Conservation (phyloP, 2,113 vertebrate genomes). For the Anolis carolinensis region DNA sequence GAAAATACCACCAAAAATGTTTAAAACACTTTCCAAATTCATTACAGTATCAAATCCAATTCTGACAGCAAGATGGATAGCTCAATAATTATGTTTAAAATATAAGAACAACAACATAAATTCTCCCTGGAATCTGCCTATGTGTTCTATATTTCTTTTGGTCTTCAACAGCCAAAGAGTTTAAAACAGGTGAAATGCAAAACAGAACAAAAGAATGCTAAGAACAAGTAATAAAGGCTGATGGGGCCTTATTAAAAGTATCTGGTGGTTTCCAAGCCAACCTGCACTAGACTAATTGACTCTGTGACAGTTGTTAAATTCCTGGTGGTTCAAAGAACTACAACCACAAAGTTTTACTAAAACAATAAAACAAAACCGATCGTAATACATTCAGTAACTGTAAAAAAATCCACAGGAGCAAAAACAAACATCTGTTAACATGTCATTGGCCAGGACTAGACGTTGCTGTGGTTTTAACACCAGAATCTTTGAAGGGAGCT, state of each 20-base stretch:
- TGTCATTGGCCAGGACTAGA: neutral
- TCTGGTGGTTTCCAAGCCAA: constrained; percentile 6
- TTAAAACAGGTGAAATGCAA: neutral
- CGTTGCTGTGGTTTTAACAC: neutral
- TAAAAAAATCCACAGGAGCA: constrained; percentile 12
- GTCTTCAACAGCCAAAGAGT: neutral
- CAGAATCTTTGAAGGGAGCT: neutral
- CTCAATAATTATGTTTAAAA: neutral
- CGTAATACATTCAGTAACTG: neutral
- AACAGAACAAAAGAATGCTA: neutral
- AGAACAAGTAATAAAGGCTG: constrained; percentile 10
- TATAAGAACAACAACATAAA: no score
- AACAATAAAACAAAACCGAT: constrained; percentile 19
- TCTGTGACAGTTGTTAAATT: constrained; percentile 8
- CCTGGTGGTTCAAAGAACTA: constrained; percentile 41
- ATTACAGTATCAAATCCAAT: neutral
- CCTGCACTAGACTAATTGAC: constrained; percentile 26
- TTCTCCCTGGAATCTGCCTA: neutral
- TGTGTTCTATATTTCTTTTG: neutral
- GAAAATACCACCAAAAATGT: neutral
- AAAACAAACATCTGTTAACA: constrained; percentile 8
- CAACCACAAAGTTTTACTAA: constrained; percentile 38
- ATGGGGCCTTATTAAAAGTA: neutral
- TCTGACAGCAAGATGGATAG: neutral
- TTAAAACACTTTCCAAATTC: neutral